phyloP scores from a whole-genome alignment of 2,797 vertebrate genomes.

The Tolypeutes matacus region DNA sequence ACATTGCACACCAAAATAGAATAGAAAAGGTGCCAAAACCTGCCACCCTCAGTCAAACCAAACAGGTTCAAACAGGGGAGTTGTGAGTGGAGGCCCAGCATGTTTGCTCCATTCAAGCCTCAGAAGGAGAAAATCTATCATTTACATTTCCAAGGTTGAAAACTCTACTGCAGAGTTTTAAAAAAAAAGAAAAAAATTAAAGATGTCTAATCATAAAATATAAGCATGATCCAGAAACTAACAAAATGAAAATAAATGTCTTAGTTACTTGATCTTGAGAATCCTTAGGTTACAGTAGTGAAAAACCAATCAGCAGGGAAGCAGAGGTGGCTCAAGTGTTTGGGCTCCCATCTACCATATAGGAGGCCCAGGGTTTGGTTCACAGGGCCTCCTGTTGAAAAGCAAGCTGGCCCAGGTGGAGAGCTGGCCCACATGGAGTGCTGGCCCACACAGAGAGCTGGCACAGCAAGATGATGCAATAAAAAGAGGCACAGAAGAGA shows the following conservation, averaged over 20 bases:
- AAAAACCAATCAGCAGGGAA: background rate
- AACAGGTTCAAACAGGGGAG: background rate
- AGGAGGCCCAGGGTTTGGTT: no score
- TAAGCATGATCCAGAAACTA: constrained; percentile 31
- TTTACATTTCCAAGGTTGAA: constrained; percentile 36
- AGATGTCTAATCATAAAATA: constrained; percentile 62
- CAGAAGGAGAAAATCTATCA: background rate
- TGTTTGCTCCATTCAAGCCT: background rate
- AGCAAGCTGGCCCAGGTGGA: no score
- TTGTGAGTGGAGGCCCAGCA: background rate
- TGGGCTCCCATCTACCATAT: no score
- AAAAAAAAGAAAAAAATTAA: constrained; percentile 41
- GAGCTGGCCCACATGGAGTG: no score
- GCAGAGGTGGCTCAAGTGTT: no score
- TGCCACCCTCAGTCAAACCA: constrained; percentile 1
- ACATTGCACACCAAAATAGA: constrained; percentile 68
- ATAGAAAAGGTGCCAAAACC: constrained; percentile 57
- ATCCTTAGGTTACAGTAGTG: constrained; percentile 9
- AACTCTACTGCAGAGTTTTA: constrained; percentile 19
- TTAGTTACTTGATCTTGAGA: constrained; percentile 1
- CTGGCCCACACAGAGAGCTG: no score
- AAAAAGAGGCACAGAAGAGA: no score
- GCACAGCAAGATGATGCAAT: no score
- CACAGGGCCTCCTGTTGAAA: no score
- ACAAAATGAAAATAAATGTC: constrained; percentile 45